Percentiles rank a stretch among this genome's conserved stretches.
These are phyloP conservation scores for Lottia scabra DNA, from an alignment of 2,888 invertebrate species.

Conservation along the genomic window DNA sequence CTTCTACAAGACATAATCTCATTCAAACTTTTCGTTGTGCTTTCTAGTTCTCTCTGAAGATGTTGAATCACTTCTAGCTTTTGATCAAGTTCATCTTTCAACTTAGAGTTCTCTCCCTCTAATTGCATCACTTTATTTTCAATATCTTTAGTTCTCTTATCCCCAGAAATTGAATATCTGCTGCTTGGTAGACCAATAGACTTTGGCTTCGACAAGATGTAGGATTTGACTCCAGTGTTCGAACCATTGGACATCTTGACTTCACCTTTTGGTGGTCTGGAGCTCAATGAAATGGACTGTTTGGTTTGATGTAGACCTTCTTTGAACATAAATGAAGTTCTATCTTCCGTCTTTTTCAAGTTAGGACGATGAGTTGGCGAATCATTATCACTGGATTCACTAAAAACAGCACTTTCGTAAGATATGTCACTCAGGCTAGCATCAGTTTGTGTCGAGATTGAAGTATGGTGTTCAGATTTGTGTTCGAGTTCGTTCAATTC, in stretches of 20 bases:
- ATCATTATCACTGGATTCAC: not conserved
- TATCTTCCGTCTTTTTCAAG: not conserved
- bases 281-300: not conserved
- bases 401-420: not conserved
- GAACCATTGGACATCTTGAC: not conserved
- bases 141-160: constrained; percentile 11
- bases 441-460: not conserved
- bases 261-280: not conserved
- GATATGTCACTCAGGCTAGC: not conserved
- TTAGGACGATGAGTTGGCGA: not conserved
- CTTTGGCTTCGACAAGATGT: not conserved
- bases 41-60: not conserved
- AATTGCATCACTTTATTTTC: constrained; percentile 26
- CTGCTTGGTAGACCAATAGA: not conserved
- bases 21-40: not conserved
- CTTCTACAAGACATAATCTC: not conserved
- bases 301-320: not conserved
- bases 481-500: not conserved
- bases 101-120: constrained; percentile 34
- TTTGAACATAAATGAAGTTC: not conserved
- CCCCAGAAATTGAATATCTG: not conserved
- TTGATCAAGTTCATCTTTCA: constrained; percentile 23
- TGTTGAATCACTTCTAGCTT: not conserved
- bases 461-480: not conserved
- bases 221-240: not conserved